Evolutionary conservation across 2,797 vertebrate genomes (phyloP), one percentile per base, ranked within the genome.

Genomic region (Gymnoscopelus microlampas): DNA sequence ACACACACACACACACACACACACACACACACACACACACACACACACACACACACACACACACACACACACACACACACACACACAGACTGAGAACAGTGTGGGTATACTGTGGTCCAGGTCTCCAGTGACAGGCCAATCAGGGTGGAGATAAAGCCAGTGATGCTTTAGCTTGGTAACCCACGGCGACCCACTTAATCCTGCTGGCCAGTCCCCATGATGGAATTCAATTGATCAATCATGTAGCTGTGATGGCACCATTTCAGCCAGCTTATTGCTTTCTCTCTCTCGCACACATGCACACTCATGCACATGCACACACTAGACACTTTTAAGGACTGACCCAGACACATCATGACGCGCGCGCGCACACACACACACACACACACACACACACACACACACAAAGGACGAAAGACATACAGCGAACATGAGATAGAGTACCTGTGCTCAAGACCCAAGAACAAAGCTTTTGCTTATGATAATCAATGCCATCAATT

Each of bases 221-320:
- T 99, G 97, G 97, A 99, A 99, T 99, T 99, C 97, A 99, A 98
- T 98, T 99, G 97, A 99, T 99, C 97, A 98, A 97, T 98, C 97
- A 97, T 98, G 97, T 98, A 97, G 96, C 90, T 91, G 95, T 98
- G 97, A 98, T 99, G 96, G 96, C 96, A 98, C 97, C 96, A 99
- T 98, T 98, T 98, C 97, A 96, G 89, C 93, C 90, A 93, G 94
- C 95, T 98, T 98, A 99, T 98, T 99, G 97, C 97, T 98, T 94
- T 98, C 95, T 96, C 93, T 95, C 94, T 95, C 94, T 94, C 94
- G 85, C 94, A 55, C 64, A 60, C 81, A 74, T 75, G 70, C 76
- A 66, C 64, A 68, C 62, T 54, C 73, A 70, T 57, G 70, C 51
- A 59, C 61, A 73, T 60, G 57, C 65, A 67, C 71, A 54, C 54